These are phyloP conservation scores for Nysson spinosus DNA, from an alignment of 2,888 invertebrate species.

Conservation along the genomic window DNA sequence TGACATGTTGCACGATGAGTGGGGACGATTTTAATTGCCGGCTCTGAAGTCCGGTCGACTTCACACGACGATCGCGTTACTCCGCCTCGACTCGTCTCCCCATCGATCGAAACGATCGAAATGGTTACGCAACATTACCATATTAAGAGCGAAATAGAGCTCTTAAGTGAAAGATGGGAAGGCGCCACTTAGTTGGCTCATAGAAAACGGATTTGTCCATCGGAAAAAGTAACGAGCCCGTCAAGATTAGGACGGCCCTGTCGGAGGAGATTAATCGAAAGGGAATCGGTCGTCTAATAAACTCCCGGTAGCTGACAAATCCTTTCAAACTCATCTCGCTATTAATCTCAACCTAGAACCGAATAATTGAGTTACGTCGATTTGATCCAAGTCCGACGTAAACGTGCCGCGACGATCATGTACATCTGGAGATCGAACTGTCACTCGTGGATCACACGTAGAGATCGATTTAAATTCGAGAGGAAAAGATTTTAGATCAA, in stretches of 20 bases:
- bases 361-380: constrained; percentile 41
- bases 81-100: neutral
- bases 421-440: constrained; percentile 3
- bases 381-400: constrained; percentile 18
- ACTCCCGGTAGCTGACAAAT: constrained; percentile 5
- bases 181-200: constrained; percentile 18
- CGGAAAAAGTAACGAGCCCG: constrained; percentile 14
- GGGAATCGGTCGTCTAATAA: neutral
- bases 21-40: neutral
- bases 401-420: constrained; percentile 15
- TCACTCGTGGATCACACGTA: neutral
- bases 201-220: constrained; percentile 42
- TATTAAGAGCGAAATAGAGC: constrained; percentile 31
- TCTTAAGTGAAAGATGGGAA: constrained; percentile 6
- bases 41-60: neutral
- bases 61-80: neutral
- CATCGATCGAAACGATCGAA: neutral
- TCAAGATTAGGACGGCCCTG: constrained; percentile 11
- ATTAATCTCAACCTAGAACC: constrained; percentile 15
- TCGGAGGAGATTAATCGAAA: constrained; percentile 22
- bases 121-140: constrained; percentile 16
- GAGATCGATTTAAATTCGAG: no score
- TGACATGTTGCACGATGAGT: neutral
- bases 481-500: no score
- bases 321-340: constrained; percentile 8